Evolutionary conservation across 2,113 vertebrate genomes (phyloP).

Genomic region (Rhinopomastus cyanomelas): DNA sequence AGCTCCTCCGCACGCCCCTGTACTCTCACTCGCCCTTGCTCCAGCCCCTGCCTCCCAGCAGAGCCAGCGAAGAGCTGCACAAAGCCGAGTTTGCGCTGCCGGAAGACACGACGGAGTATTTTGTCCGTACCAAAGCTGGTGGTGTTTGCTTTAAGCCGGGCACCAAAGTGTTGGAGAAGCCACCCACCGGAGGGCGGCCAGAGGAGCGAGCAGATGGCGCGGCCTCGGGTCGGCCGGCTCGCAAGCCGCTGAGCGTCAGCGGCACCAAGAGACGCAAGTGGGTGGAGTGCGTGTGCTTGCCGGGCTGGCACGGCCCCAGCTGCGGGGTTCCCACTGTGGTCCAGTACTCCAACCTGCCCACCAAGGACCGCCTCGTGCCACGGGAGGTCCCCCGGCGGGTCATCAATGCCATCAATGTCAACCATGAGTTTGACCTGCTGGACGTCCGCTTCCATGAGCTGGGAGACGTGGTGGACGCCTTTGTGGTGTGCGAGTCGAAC

Average conservation of each 20-base stretch:
- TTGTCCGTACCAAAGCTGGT: constrained; percentile 90
- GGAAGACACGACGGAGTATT: constrained; percentile 85
- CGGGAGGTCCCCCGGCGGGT: constrained; percentile 85
- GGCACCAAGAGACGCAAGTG: constrained; percentile 79
- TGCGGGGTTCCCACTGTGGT: constrained; percentile 97
- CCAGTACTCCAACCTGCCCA: constrained; percentile 96
- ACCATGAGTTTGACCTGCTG: constrained; percentile 97
- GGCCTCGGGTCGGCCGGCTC: not conserved
- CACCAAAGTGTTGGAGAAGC: constrained; percentile 87
- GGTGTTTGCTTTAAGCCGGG: constrained; percentile 92
- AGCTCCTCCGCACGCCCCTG: constrained; percentile 73
- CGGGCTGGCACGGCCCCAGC: constrained; percentile 96
- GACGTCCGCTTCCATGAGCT: constrained; percentile 93
- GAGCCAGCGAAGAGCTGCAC: constrained; percentile 78
- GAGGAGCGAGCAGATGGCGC: constrained; percentile 47
- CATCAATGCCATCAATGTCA: constrained; percentile 96
- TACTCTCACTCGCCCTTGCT: constrained; percentile 76
- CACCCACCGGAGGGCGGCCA: constrained; percentile 20
- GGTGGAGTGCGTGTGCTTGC: constrained; percentile 92
- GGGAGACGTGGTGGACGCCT: constrained; percentile 88
- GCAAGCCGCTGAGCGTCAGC: constrained; percentile 44
- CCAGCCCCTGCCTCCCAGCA: constrained; percentile 67
- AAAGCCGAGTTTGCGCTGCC: constrained; percentile 79
- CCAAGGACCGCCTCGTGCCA: constrained; percentile 91
- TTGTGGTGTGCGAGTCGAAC: constrained; percentile 96